Percentiles rank a stretch among this genome's conserved stretches.
These are phyloP conservation scores for Bombus turneri DNA, from an alignment of 1,140 invertebrate species.

Conservation along the genomic window DNA sequence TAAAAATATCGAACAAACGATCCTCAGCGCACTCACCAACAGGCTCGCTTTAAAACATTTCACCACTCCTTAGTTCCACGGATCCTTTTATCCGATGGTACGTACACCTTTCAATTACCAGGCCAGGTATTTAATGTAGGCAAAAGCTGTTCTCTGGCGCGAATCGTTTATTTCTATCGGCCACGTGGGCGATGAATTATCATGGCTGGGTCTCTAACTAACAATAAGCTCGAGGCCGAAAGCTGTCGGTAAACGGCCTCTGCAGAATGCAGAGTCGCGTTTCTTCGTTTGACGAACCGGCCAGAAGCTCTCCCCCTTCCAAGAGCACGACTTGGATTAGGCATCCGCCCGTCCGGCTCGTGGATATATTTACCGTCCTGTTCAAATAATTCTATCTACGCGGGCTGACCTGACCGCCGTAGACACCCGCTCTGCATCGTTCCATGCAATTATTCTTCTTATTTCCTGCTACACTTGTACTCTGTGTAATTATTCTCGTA, in stretches of 20 bases:
- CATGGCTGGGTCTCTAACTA: too few relatives aligned
- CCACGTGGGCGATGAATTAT: conserved; percentile 24
- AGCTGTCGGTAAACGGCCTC: conserved; percentile 71
- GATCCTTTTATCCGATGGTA: background rate
- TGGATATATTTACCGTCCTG: conserved; percentile 65
- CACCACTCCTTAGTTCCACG: background rate
- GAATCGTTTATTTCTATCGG: conserved; percentile 9
- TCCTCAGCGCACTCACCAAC: background rate
- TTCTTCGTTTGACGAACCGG: conserved; percentile 42
- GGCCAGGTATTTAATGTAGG: background rate
- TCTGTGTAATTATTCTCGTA: background rate
- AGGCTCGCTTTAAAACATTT: background rate
- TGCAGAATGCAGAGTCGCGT: conserved; percentile 68
- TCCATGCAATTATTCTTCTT: background rate
- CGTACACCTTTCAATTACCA: background rate
- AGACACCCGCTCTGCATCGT: background rate
- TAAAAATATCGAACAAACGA: background rate
- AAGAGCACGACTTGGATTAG: conserved; percentile 34
- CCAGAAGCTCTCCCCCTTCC: conserved; percentile 8
- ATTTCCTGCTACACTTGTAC: background rate
- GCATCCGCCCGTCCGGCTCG: conserved; percentile 42
- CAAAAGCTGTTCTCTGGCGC: background rate
- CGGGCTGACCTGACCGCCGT: conserved; percentile 24
- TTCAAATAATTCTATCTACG: conserved; percentile 60
- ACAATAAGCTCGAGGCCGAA: conserved; percentile 17